Conservation (phyloP, 1,140 invertebrate species). For the Platyscapa corneri region DNA sequence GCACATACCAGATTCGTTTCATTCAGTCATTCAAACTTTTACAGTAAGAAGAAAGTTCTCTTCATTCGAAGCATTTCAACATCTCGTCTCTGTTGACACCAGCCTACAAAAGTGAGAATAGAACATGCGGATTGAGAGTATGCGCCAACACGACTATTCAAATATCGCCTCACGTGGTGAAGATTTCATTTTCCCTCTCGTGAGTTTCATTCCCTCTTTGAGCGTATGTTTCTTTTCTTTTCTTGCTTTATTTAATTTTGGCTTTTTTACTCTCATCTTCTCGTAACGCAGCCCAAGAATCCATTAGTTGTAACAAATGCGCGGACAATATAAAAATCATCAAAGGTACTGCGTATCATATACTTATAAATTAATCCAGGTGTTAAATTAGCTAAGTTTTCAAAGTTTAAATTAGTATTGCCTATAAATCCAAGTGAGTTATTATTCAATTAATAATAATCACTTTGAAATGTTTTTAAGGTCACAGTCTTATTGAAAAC, state of each 20-base stretch:
- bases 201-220: background rate
- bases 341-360: background rate
- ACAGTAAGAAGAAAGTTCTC: slow-evolving; percentile 8
- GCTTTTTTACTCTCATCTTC: background rate
- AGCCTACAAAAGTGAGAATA: background rate
- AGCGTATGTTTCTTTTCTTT: background rate
- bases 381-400: too few species aligned
- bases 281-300: background rate
- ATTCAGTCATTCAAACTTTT: slow-evolving; percentile 24
- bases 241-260: background rate
- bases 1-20: background rate
- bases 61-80: background rate
- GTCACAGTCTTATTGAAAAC: too few species aligned
- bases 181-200: slow-evolving; percentile 5
- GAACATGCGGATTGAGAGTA: background rate
- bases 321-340: background rate
- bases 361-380: background rate
- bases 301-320: background rate
- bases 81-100: background rate
- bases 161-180: slow-evolving; percentile 19
- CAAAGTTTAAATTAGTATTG: too few species aligned
- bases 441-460: too few species aligned
- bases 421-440: too few species aligned
- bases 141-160: slow-evolving; percentile 18
- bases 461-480: too few species aligned